Percentiles rank a stretch among this genome's conserved stretches.
Conservation (phyloP, 2,113 vertebrate species). For the Hyaena hyaena region DNA sequence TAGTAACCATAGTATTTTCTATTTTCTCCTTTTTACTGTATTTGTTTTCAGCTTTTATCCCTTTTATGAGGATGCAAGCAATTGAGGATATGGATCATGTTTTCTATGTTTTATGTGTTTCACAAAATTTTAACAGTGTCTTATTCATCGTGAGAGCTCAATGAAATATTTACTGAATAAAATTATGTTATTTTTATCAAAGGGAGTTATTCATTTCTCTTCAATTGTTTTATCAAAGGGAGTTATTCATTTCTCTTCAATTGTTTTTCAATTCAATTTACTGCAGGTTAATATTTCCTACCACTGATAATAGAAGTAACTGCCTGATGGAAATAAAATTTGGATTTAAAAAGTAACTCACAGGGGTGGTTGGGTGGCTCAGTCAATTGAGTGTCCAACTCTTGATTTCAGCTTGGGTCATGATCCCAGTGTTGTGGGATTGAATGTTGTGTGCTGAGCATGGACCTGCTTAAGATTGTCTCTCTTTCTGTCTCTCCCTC, state of each 20-base stretch:
- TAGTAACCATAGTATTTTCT: neutral
- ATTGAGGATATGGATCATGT: neutral
- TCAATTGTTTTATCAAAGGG: neutral
- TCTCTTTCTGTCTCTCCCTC: too few relatives aligned
- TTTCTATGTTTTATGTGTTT: constrained; percentile 5
- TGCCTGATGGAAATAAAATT: neutral
- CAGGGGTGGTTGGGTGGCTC: too few relatives aligned
- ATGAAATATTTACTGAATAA: constrained; percentile 12
- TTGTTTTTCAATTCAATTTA: neutral
- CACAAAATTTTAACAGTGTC: neutral
- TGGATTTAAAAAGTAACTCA: constrained; percentile 10
- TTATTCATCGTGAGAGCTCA: neutral
- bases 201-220: neutral
- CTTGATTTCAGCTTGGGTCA: too few relatives aligned
- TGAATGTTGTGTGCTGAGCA: too few relatives aligned
- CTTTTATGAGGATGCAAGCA: neutral
- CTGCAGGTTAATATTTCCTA: constrained; percentile 15
- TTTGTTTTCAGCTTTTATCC: constrained; percentile 5
- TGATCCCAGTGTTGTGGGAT: too few relatives aligned
- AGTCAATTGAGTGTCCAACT: too few relatives aligned
- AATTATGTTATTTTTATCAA: constrained; percentile 32
- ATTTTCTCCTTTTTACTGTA: neutral
- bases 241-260: neutral
- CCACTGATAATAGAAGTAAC: neutral
- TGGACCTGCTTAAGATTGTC: too few relatives aligned